A percentile compares a stretch with the other conserved stretches of the same genome.
These are phyloP conservation scores for Botia almorhae DNA, from an alignment of 2,797 vertebrate genomes.

Conservation along the genomic window DNA sequence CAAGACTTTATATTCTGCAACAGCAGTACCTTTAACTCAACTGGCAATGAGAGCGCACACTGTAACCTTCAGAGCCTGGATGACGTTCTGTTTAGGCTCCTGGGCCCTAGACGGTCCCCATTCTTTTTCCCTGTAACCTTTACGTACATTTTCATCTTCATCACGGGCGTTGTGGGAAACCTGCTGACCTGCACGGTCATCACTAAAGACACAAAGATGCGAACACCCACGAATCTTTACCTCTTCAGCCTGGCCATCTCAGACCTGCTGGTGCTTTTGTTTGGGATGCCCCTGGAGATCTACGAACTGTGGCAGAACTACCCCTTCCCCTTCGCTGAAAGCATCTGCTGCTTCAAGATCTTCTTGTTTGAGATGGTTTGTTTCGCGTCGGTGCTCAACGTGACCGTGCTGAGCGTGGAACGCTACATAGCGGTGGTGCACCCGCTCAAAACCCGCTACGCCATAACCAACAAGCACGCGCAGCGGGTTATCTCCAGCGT, in stretches of 20 bases:
- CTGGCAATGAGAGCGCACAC: conserved; percentile 63
- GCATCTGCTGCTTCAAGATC: conserved; percentile 81
- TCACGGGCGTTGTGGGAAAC: conserved; percentile 77
- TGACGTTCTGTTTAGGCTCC: conserved; percentile 71
- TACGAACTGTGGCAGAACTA: conserved; percentile 85
- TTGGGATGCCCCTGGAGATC: conserved; percentile 83
- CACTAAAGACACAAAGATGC: conserved; percentile 80
- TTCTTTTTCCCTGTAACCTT: conserved; percentile 76
- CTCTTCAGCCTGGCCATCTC: conserved; percentile 79
- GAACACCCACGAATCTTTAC: conserved; percentile 81
- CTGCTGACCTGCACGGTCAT: conserved; percentile 81
- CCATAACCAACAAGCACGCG: conserved; percentile 78
- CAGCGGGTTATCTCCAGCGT: conserved; percentile 74
- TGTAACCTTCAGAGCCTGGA: conserved; percentile 62
- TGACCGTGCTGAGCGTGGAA: conserved; percentile 80
- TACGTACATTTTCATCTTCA: conserved; percentile 78
- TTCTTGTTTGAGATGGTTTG: conserved; percentile 83
- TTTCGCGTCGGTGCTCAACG: conserved; percentile 82
- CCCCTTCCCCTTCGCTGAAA: conserved; percentile 79
- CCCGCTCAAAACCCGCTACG: conserved; percentile 79
- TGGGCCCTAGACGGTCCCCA: conserved; percentile 79
- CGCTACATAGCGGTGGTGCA: conserved; percentile 81
- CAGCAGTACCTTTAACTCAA: conserved; percentile 61
- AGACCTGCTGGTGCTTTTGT: conserved; percentile 78
- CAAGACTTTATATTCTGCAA: conserved; percentile 59